These are phyloP conservation scores for Halichondria panicea DNA, from an alignment of 37 sponge, comb jelly and placozoan genomes.

Conservation along the genomic window DNA sequence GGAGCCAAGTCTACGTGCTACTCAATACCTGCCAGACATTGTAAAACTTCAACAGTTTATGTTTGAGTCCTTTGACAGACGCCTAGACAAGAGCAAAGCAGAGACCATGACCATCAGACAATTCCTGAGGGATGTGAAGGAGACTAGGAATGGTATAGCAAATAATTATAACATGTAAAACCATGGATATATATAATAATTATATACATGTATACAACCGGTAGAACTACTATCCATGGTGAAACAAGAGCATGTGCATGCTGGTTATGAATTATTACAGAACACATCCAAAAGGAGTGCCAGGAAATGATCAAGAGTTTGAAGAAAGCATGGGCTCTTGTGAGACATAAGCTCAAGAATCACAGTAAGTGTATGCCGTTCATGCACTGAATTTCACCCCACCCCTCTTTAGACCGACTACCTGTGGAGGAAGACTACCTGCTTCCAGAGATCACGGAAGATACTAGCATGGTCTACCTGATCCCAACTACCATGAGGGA, in stretches of 20 bases:
- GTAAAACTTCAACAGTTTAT: constrained; percentile 57
- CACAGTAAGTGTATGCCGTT: constrained; percentile 33
- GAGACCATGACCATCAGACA: constrained; percentile 31
- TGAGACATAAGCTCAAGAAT: constrained; percentile 45
- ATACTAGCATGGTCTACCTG: constrained; percentile 48
- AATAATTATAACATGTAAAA: not conserved
- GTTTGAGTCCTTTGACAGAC: constrained; percentile 38
- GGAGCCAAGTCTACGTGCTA: constrained; percentile 61
- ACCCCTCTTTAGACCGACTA: constrained; percentile 30
- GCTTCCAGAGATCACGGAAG: constrained; percentile 3
- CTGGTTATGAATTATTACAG: no score
- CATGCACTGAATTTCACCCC: not conserved
- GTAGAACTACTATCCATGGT: no score
- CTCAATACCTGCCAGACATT: constrained; percentile 80
- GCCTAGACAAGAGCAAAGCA: constrained; percentile 44
- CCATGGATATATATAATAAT: no score
- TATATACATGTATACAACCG: no score
- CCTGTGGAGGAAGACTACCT: constrained; percentile 47
- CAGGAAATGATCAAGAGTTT: constrained; percentile 36
- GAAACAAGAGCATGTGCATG: no score
- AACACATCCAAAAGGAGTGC: constrained; percentile 19
- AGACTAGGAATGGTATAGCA: constrained; percentile 11
- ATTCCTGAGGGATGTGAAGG: constrained; percentile 38
- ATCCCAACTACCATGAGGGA: constrained; percentile 65
- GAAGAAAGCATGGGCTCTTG: constrained; percentile 56